These are phyloP conservation scores for Brachionus sp. DNA, from an alignment of 1,140 invertebrate genomes.

Conservation along the genomic window DNA sequence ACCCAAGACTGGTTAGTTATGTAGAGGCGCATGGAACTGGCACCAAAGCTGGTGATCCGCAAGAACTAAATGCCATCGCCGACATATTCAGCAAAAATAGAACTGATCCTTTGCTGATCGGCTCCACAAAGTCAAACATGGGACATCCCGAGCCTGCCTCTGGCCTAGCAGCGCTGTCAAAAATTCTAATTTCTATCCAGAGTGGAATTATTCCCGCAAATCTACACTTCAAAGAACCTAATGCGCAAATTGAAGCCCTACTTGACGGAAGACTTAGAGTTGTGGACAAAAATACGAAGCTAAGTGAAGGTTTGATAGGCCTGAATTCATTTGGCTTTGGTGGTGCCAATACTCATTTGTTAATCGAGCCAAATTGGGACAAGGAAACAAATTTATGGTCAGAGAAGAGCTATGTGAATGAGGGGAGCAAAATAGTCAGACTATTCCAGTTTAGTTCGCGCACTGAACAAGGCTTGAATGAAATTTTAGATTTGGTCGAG, in stretches of 20 bases:
- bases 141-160: slow-evolving; percentile 92
- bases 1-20: slow-evolving; percentile 75
- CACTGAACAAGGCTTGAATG: slow-evolving; percentile 73
- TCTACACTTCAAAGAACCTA: slow-evolving; percentile 80
- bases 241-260: slow-evolving; percentile 80
- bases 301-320: slow-evolving; percentile 47
- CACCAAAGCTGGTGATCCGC: slow-evolving; percentile 83
- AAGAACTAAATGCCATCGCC: slow-evolving; percentile 87
- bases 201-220: slow-evolving; percentile 63
- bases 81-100: slow-evolving; percentile 80
- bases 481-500: slow-evolving; percentile 65
- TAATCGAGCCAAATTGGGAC: too few species aligned
- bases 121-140: slow-evolving; percentile 96
- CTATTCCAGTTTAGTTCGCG: slow-evolving; percentile 64
- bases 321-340: too few species aligned
- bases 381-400: neutral
- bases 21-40: slow-evolving; percentile 95
- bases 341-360: too few species aligned
- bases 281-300: slow-evolving; percentile 58
- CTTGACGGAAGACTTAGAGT: slow-evolving; percentile 80
- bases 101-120: slow-evolving; percentile 75
- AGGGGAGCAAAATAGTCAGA: neutral
- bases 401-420: neutral
- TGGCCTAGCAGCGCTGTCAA: slow-evolving; percentile 63
- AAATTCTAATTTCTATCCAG: slow-evolving; percentile 47